Conservation (phyloP, 1,140 invertebrate species). For the Galleria mellonella region DNA sequence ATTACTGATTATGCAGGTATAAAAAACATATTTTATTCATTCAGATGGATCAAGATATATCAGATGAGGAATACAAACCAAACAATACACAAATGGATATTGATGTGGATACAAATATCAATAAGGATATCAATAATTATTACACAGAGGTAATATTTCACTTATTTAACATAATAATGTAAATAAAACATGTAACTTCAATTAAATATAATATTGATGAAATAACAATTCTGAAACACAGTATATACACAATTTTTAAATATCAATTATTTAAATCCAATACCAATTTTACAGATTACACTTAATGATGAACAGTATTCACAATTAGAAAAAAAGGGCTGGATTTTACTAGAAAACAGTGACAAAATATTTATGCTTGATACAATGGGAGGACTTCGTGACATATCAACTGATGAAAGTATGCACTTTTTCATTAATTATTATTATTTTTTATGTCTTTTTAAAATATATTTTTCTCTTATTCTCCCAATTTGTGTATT, state of each 20-base stretch:
- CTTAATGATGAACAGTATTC: constrained; percentile 56
- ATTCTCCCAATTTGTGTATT: too few relatives aligned
- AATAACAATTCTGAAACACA: too few relatives aligned
- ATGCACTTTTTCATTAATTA: constrained; percentile 15
- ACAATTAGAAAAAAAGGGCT: constrained; percentile 49
- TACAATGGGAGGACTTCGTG: constrained; percentile 50
- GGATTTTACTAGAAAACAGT: constrained; percentile 52
- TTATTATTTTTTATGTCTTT: neutral
- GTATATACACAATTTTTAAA: too few relatives aligned
- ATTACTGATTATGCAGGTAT: too few relatives aligned
- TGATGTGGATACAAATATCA: neutral
- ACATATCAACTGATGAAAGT: constrained; percentile 53
- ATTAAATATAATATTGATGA: too few relatives aligned
- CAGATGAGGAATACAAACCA: neutral
- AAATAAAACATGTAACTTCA: too few relatives aligned
- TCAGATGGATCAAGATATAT: constrained; percentile 11
- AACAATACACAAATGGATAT: too few relatives aligned
- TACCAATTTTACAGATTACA: constrained; percentile 40
- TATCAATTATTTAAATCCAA: too few relatives aligned
- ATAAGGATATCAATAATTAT: constrained; percentile 12
- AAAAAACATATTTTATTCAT: constrained; percentile 4
- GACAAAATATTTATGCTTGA: constrained; percentile 58
- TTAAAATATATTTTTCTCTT: too few relatives aligned
- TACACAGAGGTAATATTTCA: constrained; percentile 18
- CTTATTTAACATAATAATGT: too few relatives aligned